Evolutionary conservation across 2,113 vertebrate species (phyloP).

Genomic region (Agapornis roseicollis): DNA sequence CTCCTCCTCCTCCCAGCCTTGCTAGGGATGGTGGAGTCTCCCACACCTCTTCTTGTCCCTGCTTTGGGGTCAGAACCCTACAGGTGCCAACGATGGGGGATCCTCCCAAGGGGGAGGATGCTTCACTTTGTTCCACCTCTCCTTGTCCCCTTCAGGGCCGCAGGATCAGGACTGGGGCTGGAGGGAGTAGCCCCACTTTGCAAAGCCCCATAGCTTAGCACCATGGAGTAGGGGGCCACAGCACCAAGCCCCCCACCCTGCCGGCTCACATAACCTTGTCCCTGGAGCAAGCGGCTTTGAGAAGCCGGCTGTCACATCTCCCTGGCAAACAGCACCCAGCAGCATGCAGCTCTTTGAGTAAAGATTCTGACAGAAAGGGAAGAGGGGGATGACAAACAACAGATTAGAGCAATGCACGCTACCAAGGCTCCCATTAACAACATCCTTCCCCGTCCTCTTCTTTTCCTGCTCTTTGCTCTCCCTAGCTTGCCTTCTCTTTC

Average conservation of each 20-base stretch:
- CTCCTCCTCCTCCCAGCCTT: neutral
- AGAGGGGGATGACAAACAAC: neutral
- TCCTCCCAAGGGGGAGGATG: neutral
- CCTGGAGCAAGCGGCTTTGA: neutral
- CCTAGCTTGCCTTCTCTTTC: neutral
- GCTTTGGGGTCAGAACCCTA: neutral
- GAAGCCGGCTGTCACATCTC: accelerated
- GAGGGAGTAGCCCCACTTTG: neutral
- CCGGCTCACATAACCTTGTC: accelerated
- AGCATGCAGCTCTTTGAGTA: neutral
- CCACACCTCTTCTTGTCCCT: neutral
- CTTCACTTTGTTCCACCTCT: accelerated
- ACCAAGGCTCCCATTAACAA: neutral
- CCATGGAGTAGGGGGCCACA: accelerated
- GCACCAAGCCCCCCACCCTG: accelerated
- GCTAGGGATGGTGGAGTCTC: accelerated
- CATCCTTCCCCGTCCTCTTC: neutral
- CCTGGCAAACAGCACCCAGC: neutral
- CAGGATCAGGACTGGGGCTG: accelerated
- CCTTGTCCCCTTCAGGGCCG: neutral
- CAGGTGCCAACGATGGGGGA: accelerated
- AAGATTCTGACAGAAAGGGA: neutral
- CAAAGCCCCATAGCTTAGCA: neutral
- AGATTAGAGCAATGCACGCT: neutral
- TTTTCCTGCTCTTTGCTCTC: neutral